phyloP scores from a whole-genome alignment of 2,888 invertebrate genomes.

The Tipula unca region DNA sequence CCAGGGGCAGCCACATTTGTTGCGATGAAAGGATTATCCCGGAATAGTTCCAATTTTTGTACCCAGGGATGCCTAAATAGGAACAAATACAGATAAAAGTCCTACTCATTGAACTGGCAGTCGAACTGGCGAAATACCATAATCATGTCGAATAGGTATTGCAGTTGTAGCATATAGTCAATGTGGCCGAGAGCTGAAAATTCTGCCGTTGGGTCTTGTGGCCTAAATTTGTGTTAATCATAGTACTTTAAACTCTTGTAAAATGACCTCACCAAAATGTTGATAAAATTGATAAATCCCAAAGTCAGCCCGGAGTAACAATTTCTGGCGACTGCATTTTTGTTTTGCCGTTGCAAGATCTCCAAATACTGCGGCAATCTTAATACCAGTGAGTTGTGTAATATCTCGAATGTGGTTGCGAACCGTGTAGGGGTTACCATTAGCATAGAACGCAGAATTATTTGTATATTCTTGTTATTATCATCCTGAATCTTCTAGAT shows the following conservation, averaged over 20 bases:
- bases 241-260: constrained; percentile 74
- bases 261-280: constrained; percentile 93
- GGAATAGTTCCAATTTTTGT: constrained; percentile 85
- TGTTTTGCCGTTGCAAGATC: constrained; percentile 94
- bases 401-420: constrained; percentile 72
- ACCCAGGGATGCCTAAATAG: constrained; percentile 72
- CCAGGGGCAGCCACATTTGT: constrained; percentile 98
- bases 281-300: constrained; percentile 81
- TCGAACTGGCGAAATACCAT: constrained; percentile 78
- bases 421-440: constrained; percentile 93
- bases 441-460: constrained; percentile 54
- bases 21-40: constrained; percentile 68
- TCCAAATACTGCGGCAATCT: constrained; percentile 80
- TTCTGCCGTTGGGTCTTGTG: constrained; percentile 65
- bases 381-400: constrained; percentile 68
- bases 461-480: constrained; percentile 25
- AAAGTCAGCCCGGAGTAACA: constrained; percentile 92
- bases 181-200: constrained; percentile 95
- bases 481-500: constrained; percentile 25
- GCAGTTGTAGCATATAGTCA: constrained; percentile 78
- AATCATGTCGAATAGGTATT: constrained; percentile 66
- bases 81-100: constrained; percentile 88
- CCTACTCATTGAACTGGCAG: constrained; percentile 74
- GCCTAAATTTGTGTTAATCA: constrained; percentile 59
- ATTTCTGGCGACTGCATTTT: constrained; percentile 85